Base-by-base conservation (phyloP, 2,113 vertebrate species). In the Artemisiospiza belli region DNA sequence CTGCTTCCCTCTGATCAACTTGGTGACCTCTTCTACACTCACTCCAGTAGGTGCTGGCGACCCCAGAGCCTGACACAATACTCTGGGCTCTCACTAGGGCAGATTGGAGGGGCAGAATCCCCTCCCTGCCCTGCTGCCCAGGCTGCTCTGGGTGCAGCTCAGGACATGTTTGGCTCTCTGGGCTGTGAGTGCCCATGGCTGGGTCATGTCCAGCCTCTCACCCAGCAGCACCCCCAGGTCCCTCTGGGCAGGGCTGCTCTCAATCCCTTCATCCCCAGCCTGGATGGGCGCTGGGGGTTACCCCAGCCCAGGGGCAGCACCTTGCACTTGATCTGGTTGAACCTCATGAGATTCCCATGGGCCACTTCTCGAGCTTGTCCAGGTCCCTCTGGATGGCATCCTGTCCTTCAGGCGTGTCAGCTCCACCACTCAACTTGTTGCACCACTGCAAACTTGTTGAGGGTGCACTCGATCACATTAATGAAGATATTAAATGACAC, bases 221-320 rank as follows among this genome's bases (percentile, higher is more conserved):
- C 0, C 33, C 37, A 10, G 37, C 4, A 39, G 23, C 37, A 17
- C 5, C 23, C 12, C 7, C 61, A 46, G 8, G 23, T 15, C 28
- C 24, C 24, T 46, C 54, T 54, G 19, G 17, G 13, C 46, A 68
- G 28, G 20, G 46, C 39, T 75, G 61, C 15, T 46, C 54, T 3
- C 0, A 0, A n/a, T 25, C 23, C 3, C 1, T 46, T 52, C 44
- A 52, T 59, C 15, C 27, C 6, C 37, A 59, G 37, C 44, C 61
- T 52, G 33, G 11, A 1, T 8, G 3, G 27, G 39, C 4, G 17
- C 58, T 22, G 18, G 49, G 4, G 2, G 1, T 6, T 33, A 1
- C 18, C 12, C 37, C 24, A 27, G 16, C 22, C 27, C 59, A 66
- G 44, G 5, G 5, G 28, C 12, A 74, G 15, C 27, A 28, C 44